Base-by-base conservation (phyloP, 1,140 invertebrate species). In the Sitophilus oryzae region DNA sequence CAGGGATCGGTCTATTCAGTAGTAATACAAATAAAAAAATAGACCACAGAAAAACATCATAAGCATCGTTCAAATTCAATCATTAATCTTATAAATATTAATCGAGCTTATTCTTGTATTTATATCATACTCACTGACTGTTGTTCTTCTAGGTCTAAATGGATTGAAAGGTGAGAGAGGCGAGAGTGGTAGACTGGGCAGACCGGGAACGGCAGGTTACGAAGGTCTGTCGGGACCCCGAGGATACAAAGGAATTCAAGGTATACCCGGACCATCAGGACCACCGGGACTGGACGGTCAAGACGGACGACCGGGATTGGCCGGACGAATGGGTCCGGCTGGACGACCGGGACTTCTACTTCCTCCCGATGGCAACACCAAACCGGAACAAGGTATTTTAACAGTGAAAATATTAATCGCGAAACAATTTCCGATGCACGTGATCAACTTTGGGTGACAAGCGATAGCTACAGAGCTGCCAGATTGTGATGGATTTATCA, bases 221-320 rank as follows among this genome's bases (percentile, higher is more conserved):
- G 75, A 76, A 0, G 81, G 81, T 25, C 71, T 75, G 25, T 52
- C 63, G 4, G 67, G 67, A 30, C 57, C 57, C 0, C 57, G 67
- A 54, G 84, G 84, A 11, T 58, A 74, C 11, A 69, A 74, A 46
- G 86, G 86, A 40, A 67, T 75, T 0, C 84, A 74, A 46, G 86
- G 86, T 40, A 67, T 75, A 0, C 84, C 82, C 69, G 85, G 87
- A 20, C 78, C 82, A 58, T 67, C 70, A 9, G 87, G 86, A 35
- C 68, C 62, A 22, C 67, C 60, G 25, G 80, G 77, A 40, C 68
- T 60, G 16, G 66, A 50, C 43, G 77, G 74, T 30, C 70, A 76
- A 45, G 73, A 77, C 47, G 82, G 82, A 10, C 67, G 68, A 2
- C 22, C 71, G 14, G 76, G 79, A 19, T 70, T 66, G 40, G 66